Conservation (phyloP, 2,888 invertebrate species). For the Stenichneumon culpator region DNA sequence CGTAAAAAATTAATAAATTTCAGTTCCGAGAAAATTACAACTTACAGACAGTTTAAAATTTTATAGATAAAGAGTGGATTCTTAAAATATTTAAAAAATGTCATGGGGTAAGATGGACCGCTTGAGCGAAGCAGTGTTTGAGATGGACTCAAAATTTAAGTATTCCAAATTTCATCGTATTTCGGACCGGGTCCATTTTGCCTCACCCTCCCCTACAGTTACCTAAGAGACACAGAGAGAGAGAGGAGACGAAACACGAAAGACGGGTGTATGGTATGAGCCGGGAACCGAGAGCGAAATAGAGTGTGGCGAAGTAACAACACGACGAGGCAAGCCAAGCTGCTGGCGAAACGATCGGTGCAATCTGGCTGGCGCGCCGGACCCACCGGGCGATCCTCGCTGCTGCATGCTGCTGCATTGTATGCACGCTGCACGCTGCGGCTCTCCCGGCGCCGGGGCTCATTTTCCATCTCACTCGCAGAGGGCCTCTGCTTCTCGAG, state of each 20-base stretch:
- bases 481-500: slow-evolving; percentile 35
- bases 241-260: slow-evolving; percentile 20
- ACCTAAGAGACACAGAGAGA: slow-evolving; percentile 16
- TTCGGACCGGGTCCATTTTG: no score
- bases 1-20: no score
- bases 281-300: slow-evolving; percentile 46
- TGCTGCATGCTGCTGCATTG: slow-evolving; percentile 41
- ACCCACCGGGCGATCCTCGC: slow-evolving; percentile 47
- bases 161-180: no score
- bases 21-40: no score
- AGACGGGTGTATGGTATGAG: background rate
- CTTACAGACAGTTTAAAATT: no score
- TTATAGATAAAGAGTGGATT: no score
- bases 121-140: no score
- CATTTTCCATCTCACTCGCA: slow-evolving; percentile 58
- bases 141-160: no score
- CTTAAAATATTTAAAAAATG: no score
- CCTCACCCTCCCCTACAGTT: background rate
- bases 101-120: no score
- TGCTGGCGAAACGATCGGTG: slow-evolving; percentile 61
- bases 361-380: slow-evolving; percentile 60
- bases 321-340: slow-evolving; percentile 41
- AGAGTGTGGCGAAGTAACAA: slow-evolving; percentile 51
- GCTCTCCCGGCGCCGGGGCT: slow-evolving; percentile 52
- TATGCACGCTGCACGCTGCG: slow-evolving; percentile 30